Percentiles rank a stretch among this genome's conserved stretches.
phyloP scores from a whole-genome alignment of 1,140 invertebrate genomes.

The Diorhabda elongata region DNA sequence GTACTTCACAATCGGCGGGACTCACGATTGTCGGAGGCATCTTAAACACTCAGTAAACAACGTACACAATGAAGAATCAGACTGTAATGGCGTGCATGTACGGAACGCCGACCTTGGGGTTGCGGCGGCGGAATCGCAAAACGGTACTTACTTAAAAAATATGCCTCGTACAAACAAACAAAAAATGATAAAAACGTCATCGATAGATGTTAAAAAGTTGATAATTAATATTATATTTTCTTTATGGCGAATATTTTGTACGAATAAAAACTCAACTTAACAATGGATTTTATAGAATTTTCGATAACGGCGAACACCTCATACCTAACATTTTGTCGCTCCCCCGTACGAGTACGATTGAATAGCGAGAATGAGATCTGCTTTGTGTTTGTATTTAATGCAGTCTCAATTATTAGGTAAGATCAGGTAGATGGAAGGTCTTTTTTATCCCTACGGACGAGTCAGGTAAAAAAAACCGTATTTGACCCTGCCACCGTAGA shows the following conservation, averaged over 20 bases:
- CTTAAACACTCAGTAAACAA: too few species aligned
- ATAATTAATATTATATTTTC: neutral
- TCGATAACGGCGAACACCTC: neutral
- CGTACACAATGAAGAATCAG: too few species aligned
- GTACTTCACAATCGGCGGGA: too few species aligned
- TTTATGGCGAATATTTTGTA: neutral
- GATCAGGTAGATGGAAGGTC: slow-evolving; percentile 18
- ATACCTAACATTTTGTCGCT: neutral
- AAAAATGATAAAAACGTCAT: too few species aligned
- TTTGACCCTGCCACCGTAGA: slow-evolving; percentile 19
- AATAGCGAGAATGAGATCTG: slow-evolving; percentile 1
- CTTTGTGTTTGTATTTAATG: slow-evolving; percentile 16
- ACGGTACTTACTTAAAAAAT: too few species aligned
- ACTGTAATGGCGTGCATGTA: too few species aligned
- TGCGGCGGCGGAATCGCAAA: too few species aligned
- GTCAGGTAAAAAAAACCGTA: slow-evolving; percentile 17
- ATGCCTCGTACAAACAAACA: too few species aligned
- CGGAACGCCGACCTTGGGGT: too few species aligned
- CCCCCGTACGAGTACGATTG: neutral
- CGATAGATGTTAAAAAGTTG: too few species aligned
- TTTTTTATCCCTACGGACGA: slow-evolving; percentile 17
- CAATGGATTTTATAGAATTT: neutral
- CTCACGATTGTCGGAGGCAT: too few species aligned
- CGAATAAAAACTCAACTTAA: neutral
- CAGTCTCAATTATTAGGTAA: slow-evolving; percentile 22